Base-by-base conservation (phyloP, 2,888 invertebrate genomes). In the Aquatica leii region DNA sequence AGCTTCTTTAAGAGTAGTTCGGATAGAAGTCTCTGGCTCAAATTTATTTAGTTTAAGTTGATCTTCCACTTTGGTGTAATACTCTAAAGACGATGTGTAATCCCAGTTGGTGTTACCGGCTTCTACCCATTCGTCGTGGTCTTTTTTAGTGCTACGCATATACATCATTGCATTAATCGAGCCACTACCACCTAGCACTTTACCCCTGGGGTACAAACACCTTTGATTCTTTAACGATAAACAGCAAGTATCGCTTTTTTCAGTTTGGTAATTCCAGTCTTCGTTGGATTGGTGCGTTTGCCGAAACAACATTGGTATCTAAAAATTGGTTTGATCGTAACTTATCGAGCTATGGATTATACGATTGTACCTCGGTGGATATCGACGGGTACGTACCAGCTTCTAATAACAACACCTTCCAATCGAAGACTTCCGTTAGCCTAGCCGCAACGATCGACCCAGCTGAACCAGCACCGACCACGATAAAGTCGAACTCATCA, bases 401-500 rank as follows among this genome's bases (percentile, higher is more conserved):
- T 31, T 50, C 49, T 35, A 80, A 56, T 5, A 80, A 68, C 11
- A 80, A 68, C 14, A 82, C 78, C 63, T 69, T 79, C 80, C 81
- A 82, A 24, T 77, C 64, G 37, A 71, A 59, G 9, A 75, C 71
- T 69, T 83, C 82, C 0, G 82, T 76, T 12, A 85, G 74, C 21
- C 84, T 75, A 67, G 81, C 84, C 21, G 85, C 85, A 6, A 84
- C 63, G 1, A 83, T 83, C 18, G 83, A 82, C 1, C 85, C 85
- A 0, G 84, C 84, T 0, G 84, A 81, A 0, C 85, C 85, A 1
- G 80, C 83, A 2, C 85, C 85, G 17, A 85, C 81, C 63, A 82
- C 72, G 18, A 83, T 78, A 67, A 82, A 86, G 66, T 83, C 84
- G 65, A 78, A 82, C 89, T 88, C 93, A 93, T 77, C 76, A 14